Evolutionary conservation across 1,140 invertebrate genomes (phyloP).

Genomic region (Chelonus insularis): DNA sequence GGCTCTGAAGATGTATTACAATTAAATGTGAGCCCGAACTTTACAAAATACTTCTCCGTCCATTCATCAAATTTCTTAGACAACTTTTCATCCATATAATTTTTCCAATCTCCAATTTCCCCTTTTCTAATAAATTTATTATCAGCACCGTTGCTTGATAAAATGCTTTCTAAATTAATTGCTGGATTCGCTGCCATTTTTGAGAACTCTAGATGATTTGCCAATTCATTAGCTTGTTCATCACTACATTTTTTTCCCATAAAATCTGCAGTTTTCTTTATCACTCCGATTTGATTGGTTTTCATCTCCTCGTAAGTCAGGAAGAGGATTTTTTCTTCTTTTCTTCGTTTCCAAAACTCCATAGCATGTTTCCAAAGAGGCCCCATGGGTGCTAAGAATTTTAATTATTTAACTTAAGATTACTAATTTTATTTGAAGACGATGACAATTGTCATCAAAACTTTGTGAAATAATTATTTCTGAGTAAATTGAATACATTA

Average conservation of each 20-base stretch:
- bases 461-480: no score
- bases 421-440: not conserved
- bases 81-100: slow-evolving; percentile 75
- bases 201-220: slow-evolving; percentile 76
- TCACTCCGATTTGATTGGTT: slow-evolving; percentile 65
- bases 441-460: no score
- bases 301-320: slow-evolving; percentile 88
- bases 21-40: slow-evolving; percentile 67
- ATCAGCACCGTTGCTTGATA: slow-evolving; percentile 60
- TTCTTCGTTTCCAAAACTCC: slow-evolving; percentile 70
- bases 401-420: not conserved
- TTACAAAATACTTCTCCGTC: slow-evolving; percentile 69
- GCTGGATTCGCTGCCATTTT: slow-evolving; percentile 82
- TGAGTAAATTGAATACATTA: no score
- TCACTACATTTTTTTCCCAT: slow-evolving; percentile 69
- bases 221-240: slow-evolving; percentile 68
- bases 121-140: slow-evolving; percentile 78
- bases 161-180: slow-evolving; percentile 70
- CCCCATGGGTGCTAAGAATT: slow-evolving; percentile 63
- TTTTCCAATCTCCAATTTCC: slow-evolving; percentile 82
- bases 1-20: not conserved
- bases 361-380: slow-evolving; percentile 73
- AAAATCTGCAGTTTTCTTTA: slow-evolving; percentile 74
- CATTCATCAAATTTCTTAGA: slow-evolving; percentile 74
- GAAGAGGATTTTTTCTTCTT: slow-evolving; percentile 78